Percentiles rank a stretch among this genome's conserved stretches.
Evolutionary conservation across 2,797 vertebrate species (phyloP).

Genomic region (Rhynchonycteris naso): DNA sequence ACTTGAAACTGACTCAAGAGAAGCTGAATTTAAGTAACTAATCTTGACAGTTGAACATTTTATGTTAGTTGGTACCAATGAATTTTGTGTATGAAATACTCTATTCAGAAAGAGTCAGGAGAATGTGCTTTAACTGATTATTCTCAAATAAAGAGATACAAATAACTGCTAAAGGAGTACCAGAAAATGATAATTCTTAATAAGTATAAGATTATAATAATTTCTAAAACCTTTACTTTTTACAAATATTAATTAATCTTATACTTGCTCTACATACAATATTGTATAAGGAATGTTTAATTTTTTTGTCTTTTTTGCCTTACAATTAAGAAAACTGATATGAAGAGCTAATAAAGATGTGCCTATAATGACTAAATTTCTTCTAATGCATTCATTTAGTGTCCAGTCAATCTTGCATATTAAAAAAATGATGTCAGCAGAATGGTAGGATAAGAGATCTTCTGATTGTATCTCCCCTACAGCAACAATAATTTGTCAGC

Average conservation of each 20-base stretch:
- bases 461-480: background rate
- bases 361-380: background rate
- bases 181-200: conserved; percentile 34
- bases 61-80: background rate
- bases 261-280: background rate
- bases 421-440: background rate
- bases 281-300: background rate
- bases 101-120: background rate
- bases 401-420: background rate
- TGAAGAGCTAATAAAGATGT: conserved; percentile 1
- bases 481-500: background rate
- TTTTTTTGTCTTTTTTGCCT: background rate
- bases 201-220: background rate
- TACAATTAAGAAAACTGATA: background rate
- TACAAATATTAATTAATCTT: conserved; percentile 32
- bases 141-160: conserved; percentile 25
- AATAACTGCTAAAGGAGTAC: background rate
- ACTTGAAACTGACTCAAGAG: conserved; percentile 32
- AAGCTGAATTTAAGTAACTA: conserved; percentile 9
- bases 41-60: background rate
- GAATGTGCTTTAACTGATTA: background rate
- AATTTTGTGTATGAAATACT: background rate
- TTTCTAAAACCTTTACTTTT: background rate
- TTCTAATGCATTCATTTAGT: background rate
- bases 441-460: background rate